Conservation (phyloP, 92 coral and sea anemone species). For the Diadumene lineata region DNA sequence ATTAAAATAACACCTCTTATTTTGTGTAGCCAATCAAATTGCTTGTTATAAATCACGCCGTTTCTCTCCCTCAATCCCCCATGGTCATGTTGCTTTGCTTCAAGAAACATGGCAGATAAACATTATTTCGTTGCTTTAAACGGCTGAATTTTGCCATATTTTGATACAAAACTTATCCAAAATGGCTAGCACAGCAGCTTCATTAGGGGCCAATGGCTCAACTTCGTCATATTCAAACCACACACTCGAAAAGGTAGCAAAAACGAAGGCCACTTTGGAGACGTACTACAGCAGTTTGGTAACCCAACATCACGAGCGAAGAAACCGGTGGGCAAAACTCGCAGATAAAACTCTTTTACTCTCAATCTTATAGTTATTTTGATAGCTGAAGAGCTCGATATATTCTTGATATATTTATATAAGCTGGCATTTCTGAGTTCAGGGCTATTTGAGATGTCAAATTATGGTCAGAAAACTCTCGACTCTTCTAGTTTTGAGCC, state of each 20-base stretch:
- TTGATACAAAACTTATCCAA: neutral
- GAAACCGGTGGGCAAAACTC: slow-evolving; percentile 65
- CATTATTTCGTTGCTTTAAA: slow-evolving; percentile 6
- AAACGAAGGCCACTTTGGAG: slow-evolving; percentile 91
- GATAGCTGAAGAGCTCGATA: slow-evolving; percentile 1
- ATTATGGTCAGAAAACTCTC: neutral
- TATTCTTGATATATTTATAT: neutral
- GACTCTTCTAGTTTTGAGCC: neutral
- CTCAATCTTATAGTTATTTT: neutral
- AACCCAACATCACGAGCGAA: slow-evolving; percentile 89
- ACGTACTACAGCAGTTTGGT: slow-evolving; percentile 89
- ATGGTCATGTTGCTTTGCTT: neutral
- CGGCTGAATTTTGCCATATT: slow-evolving; percentile 23
- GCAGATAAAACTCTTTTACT: neutral
- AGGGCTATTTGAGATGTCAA: slow-evolving; percentile 10
- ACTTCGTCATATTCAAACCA: slow-evolving; percentile 82
- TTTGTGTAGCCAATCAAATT: slow-evolving; percentile 24
- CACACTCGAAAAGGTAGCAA: slow-evolving; percentile 97
- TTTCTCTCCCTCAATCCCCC: slow-evolving; percentile 4
- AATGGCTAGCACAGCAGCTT: slow-evolving; percentile 76
- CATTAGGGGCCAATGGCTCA: slow-evolving; percentile 83
- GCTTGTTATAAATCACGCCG: slow-evolving; percentile 8
- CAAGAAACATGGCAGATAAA: slow-evolving; percentile 13
- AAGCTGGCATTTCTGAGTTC: neutral
- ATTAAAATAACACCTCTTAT: neutral